Conservation (phyloP, 1,140 invertebrate genomes). For the Holotrichia oblita region DNA sequence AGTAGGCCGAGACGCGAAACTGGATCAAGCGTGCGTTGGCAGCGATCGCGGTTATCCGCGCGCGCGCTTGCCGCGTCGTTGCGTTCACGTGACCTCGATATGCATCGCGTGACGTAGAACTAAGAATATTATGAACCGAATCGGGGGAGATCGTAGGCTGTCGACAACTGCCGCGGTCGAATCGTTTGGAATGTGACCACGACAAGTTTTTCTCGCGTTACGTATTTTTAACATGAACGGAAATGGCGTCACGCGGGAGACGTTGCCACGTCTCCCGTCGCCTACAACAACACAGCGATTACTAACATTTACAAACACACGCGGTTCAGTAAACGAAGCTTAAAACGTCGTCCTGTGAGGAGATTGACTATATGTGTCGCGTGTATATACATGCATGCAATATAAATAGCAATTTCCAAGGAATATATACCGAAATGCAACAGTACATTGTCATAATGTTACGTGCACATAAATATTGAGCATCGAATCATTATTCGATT, state of each 20-base stretch:
- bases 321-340: no score
- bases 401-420: no score
- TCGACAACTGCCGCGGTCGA: conserved; percentile 39
- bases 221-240: conserved; percentile 64
- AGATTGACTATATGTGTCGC: no score
- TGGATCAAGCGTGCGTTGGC: conserved; percentile 39
- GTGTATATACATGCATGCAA: no score
- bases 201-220: conserved; percentile 65
- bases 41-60: conserved; percentile 1
- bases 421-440: no score
- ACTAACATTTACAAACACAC: no score
- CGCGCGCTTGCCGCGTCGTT: conserved; percentile 43
- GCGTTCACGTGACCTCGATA: conserved; percentile 56
- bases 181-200: conserved; percentile 62
- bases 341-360: no score
- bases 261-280: conserved; percentile 58
- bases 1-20: conserved; percentile 36
- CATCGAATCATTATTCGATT: no score
- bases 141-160: background rate
- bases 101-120: conserved; percentile 53
- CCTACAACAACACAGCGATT: no score
- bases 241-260: conserved; percentile 63
- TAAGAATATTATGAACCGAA: conserved; percentile 41
- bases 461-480: no score
- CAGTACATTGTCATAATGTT: no score